A percentile compares a stretch with the other conserved stretches of the same genome.
These are phyloP conservation scores for Corythornis madagascariensis DNA, from an alignment of 2,113 vertebrate species.

Conservation along the genomic window DNA sequence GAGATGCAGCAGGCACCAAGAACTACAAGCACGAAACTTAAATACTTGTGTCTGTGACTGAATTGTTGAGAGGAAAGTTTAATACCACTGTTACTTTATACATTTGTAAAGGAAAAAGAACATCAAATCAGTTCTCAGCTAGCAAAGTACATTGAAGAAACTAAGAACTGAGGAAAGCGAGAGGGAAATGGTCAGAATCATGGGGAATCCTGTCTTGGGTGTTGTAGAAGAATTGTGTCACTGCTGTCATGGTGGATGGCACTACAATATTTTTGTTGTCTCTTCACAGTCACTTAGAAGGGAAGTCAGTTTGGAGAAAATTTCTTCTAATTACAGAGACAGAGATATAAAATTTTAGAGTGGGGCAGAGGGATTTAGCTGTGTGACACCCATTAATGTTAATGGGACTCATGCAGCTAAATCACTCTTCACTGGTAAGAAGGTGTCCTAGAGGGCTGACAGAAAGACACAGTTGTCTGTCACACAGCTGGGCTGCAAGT, in stretches of 20 bases:
- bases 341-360: neutral
- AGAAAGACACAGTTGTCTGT: neutral
- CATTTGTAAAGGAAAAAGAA: neutral
- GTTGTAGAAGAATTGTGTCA: neutral
- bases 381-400: slow-evolving; percentile 51
- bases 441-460: slow-evolving; percentile 32
- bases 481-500: slow-evolving; percentile 35
- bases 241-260: neutral
- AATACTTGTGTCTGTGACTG: neutral
- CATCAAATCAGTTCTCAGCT: neutral
- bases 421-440: neutral
- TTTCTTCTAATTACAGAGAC: slow-evolving; percentile 37
- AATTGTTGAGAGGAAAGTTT: neutral
- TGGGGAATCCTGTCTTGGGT: neutral
- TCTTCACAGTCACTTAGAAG: neutral
- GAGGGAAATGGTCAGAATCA: neutral
- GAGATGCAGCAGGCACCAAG: neutral
- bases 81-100: neutral
- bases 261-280: neutral
- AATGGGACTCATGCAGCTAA: slow-evolving; percentile 33
- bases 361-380: slow-evolving; percentile 3
- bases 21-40: neutral
- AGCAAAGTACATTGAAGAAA: neutral
- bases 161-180: accelerated
- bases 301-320: slow-evolving; percentile 36